These are phyloP conservation scores for Diacarnus erythraeanus DNA, from an alignment of 37 sponge, comb jelly and placozoan genomes.

Conservation along the genomic window DNA sequence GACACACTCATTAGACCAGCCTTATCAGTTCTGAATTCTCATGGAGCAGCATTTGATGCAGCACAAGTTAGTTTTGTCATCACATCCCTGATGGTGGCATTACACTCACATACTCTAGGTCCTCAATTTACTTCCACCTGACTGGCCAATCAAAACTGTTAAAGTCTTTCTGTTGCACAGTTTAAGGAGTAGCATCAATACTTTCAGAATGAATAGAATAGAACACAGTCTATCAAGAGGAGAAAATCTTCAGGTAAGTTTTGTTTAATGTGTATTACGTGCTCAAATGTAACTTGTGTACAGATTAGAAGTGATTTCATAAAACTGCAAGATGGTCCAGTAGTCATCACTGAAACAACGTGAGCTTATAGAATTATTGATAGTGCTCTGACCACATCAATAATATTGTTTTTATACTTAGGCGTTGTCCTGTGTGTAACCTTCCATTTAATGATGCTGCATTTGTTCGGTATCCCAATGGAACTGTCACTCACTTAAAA, in stretches of 20 bases:
- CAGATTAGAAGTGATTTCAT: slow-evolving; percentile 53
- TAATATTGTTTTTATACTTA: neutral
- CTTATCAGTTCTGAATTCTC: slow-evolving; percentile 71
- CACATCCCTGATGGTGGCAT: neutral
- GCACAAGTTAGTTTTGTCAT: slow-evolving; percentile 45
- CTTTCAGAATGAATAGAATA: slow-evolving; percentile 49
- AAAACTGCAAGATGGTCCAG: slow-evolving; percentile 46
- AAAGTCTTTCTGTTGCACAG: slow-evolving; percentile 68
- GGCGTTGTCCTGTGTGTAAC: slow-evolving; percentile 82
- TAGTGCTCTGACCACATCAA: neutral
- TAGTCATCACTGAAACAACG: slow-evolving; percentile 60
- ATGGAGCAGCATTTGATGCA: slow-evolving; percentile 73
- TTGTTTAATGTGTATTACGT: neutral
- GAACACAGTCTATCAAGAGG: slow-evolving; percentile 72
- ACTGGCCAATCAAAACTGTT: slow-evolving; percentile 71
- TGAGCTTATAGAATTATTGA: slow-evolving; percentile 15
- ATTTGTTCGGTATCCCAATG: slow-evolving; percentile 92
- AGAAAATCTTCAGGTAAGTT: slow-evolving; percentile 64
- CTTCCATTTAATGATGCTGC: slow-evolving; percentile 79
- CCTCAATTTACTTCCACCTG: slow-evolving; percentile 63
- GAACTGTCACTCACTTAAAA: slow-evolving; percentile 74
- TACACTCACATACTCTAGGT: slow-evolving; percentile 37
- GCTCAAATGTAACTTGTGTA: neutral
- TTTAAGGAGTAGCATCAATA: slow-evolving; percentile 50
- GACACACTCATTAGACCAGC: slow-evolving; percentile 53